Percentiles rank a stretch among this genome's conserved stretches.
Evolutionary conservation across 1,140 invertebrate species (phyloP).

Genomic region (Onthophagus taurus): DNA sequence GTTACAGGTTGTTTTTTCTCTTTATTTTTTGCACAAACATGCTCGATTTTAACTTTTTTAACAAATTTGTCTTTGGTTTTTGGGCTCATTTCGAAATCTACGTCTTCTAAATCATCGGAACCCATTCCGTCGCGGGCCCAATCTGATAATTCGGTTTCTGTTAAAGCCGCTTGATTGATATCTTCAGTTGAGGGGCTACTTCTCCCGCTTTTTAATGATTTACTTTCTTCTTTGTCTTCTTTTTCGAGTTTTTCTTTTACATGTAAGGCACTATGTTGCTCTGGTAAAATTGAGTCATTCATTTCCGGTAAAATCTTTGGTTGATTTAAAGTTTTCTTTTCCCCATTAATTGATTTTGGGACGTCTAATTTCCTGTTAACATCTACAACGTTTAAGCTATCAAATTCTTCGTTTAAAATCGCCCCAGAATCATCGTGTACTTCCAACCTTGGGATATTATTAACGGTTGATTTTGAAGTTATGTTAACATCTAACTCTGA

Average conservation of each 20-base stretch:
- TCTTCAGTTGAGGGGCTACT: constrained; percentile 49
- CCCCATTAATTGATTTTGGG: constrained; percentile 27
- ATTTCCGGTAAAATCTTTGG: constrained; percentile 33
- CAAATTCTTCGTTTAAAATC: constrained; percentile 40
- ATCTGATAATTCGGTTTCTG: constrained; percentile 76
- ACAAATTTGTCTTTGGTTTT: background rate
- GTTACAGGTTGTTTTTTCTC: constrained; percentile 11
- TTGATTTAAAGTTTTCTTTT: constrained; percentile 35
- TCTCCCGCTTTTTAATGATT: constrained; percentile 34
- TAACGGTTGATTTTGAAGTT: constrained; percentile 14
- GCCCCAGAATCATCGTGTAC: constrained; percentile 57
- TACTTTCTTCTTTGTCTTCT: constrained; percentile 13
- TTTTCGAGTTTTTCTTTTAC: constrained; percentile 18
- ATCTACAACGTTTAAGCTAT: constrained; percentile 13
- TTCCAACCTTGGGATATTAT: constrained; percentile 46
- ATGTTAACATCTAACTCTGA: constrained; percentile 9
- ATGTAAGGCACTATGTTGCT: constrained; percentile 27
- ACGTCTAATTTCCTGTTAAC: constrained; percentile 4
- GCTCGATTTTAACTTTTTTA: background rate
- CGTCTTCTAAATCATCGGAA: constrained; percentile 62
- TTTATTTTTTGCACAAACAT: background rate
- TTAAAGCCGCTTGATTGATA: constrained; percentile 53
- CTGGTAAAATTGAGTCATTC: constrained; percentile 20
- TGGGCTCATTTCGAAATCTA: constrained; percentile 3
- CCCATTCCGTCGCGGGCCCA: constrained; percentile 71